Evolutionary conservation across 2,888 invertebrate genomes (phyloP).

Genomic region (Tipula lateralis): DNA sequence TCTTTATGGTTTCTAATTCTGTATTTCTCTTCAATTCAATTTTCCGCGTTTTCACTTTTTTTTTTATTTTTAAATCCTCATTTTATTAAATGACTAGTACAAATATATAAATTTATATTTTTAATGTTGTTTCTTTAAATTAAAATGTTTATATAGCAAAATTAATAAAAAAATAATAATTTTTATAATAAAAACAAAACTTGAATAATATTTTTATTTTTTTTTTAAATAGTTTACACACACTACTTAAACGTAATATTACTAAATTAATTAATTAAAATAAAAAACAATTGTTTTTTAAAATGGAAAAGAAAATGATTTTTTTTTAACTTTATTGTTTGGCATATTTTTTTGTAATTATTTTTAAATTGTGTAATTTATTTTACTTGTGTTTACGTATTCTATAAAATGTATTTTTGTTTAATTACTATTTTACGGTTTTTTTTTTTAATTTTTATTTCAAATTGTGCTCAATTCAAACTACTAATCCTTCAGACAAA

Average conservation of each 20-base stretch:
- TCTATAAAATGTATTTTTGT: not conserved
- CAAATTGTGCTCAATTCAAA: not conserved
- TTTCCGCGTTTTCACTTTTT: not conserved
- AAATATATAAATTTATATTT: not conserved
- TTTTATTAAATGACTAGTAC: slow-evolving; percentile 29
- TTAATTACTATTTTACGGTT: not conserved
- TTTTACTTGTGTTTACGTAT: not conserved
- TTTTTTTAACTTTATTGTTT: slow-evolving; percentile 9
- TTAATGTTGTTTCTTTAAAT: not conserved
- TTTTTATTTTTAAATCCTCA: not conserved
- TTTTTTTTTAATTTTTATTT: not conserved
- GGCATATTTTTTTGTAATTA: slow-evolving; percentile 24
- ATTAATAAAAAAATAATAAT: not conserved
- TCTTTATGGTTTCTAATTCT: not conserved
- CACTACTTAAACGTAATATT: not conserved
- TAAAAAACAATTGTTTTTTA: not conserved
- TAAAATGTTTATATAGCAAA: slow-evolving; percentile 7
- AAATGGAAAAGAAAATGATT: slow-evolving; percentile 2
- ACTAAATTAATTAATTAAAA: not conserved
- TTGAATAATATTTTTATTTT: not conserved
- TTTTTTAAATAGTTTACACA: not conserved
- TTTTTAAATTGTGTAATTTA: not conserved
- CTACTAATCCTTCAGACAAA: not conserved
- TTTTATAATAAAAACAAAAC: not conserved
- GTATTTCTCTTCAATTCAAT: not conserved